Percentiles rank a stretch among this genome's conserved stretches.
phyloP scores from a whole-genome alignment of 2,797 vertebrate species.

The Helicolenus hilgendorfi region DNA sequence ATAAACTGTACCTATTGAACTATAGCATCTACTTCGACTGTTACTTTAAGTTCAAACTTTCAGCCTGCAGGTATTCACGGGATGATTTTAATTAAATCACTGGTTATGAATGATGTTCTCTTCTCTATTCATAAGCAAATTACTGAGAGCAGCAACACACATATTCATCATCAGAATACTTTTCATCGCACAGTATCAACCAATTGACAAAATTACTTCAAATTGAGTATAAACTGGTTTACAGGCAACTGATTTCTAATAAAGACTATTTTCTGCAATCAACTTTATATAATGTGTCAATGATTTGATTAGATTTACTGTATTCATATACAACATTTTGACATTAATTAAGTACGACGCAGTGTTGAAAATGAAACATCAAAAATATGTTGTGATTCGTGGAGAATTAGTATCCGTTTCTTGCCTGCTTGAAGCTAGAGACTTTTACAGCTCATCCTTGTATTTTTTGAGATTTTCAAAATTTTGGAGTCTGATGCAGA shows the following conservation, averaged over 20 bases:
- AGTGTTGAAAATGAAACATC: background rate
- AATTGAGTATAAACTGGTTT: conserved; percentile 9
- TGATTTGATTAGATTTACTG: background rate
- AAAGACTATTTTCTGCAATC: background rate
- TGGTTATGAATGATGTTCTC: background rate
- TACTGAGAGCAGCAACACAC: background rate
- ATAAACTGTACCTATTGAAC: background rate
- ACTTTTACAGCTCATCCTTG: background rate
- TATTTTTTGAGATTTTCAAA: background rate
- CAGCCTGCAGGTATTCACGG: background rate
- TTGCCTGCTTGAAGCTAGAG: background rate
- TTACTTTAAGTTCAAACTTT: background rate
- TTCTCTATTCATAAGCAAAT: conserved; percentile 11
- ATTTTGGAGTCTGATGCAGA: background rate
- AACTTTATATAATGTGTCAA: background rate
- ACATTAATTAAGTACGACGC: background rate
- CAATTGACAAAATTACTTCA: conserved; percentile 28
- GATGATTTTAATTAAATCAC: background rate
- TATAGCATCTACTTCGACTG: background rate
- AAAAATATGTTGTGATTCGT: background rate
- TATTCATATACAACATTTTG: background rate
- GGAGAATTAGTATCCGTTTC: background rate
- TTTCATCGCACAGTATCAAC: background rate
- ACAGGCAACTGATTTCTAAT: conserved; percentile 7
- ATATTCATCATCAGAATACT: conserved; percentile 16